phyloP scores from a whole-genome alignment of 2,113 vertebrate species.

The Poeciliopsis turrubarensis region DNA sequence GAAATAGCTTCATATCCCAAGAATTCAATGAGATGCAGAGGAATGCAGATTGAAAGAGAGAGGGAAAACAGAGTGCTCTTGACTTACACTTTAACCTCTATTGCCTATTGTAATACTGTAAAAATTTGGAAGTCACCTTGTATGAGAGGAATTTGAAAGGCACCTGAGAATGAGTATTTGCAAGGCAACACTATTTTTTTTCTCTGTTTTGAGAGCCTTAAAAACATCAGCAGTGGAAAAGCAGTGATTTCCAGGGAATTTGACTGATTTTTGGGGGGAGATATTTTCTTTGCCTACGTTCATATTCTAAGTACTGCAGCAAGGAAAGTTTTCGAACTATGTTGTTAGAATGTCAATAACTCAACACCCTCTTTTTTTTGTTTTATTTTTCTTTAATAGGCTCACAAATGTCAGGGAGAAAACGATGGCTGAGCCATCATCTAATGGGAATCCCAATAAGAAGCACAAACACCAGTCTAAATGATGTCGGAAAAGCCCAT shows the following conservation, averaged over 20 bases:
- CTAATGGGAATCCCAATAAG: slow-evolving; percentile 62
- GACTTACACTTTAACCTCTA: slow-evolving; percentile 41
- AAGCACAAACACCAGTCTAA: slow-evolving; percentile 36
- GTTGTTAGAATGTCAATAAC: slow-evolving; percentile 58
- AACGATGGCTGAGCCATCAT: slow-evolving; percentile 53
- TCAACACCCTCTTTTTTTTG: slow-evolving; percentile 26
- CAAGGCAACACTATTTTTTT: slow-evolving; percentile 23
- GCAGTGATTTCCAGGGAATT: slow-evolving; percentile 46
- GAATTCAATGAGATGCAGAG: slow-evolving; percentile 10
- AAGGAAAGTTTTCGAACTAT: slow-evolving; percentile 44
- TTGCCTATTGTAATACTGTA: slow-evolving; percentile 44
- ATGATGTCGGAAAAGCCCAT: slow-evolving; percentile 61
- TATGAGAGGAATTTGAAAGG: slow-evolving; percentile 36
- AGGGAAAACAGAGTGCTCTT: slow-evolving; percentile 5
- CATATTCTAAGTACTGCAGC: slow-evolving; percentile 33
- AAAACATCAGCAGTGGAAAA: slow-evolving; percentile 41
- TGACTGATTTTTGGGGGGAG: slow-evolving; percentile 12
- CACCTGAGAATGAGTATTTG: neutral
- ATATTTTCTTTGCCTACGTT: slow-evolving; percentile 30
- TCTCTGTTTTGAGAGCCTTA: slow-evolving; percentile 37
- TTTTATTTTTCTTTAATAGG: slow-evolving; percentile 17
- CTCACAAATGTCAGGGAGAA: slow-evolving; percentile 43
- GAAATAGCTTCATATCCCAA: neutral
- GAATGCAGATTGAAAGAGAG: neutral
- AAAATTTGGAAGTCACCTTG: slow-evolving; percentile 67